A percentile compares a stretch with the other conserved stretches of the same genome.
These are phyloP conservation scores for Myoxocephalus aenaeus DNA, from an alignment of 2,797 vertebrate genomes.

Conservation along the genomic window DNA sequence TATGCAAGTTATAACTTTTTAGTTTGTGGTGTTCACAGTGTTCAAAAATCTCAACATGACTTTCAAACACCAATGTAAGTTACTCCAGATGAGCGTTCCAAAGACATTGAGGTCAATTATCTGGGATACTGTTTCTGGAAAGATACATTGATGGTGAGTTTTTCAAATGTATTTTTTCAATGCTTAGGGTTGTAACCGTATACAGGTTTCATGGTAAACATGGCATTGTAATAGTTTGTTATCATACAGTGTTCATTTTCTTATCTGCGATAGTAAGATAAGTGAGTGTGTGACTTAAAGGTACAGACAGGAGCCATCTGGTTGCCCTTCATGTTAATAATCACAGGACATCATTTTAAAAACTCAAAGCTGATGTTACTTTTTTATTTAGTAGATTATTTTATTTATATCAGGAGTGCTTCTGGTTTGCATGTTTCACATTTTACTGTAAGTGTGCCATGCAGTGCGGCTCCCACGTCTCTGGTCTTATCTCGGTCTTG, in stretches of 20 bases:
- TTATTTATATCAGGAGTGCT: neutral
- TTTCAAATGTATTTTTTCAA: neutral
- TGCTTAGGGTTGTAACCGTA: too few relatives aligned
- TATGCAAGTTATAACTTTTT: neutral
- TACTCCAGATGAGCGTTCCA: neutral
- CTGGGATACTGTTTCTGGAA: neutral
- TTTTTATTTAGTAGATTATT: neutral
- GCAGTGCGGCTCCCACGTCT: neutral
- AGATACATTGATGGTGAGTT: neutral
- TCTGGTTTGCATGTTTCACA: neutral
- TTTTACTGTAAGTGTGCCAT: neutral
- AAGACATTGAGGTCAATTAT: neutral
- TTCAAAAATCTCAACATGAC: neutral
- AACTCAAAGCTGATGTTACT: neutral
- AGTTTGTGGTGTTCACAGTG: neutral
- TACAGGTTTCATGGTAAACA: neutral
- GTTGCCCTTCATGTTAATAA: neutral
- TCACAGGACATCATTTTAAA: too few relatives aligned
- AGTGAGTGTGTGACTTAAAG: neutral
- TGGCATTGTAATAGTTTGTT: neutral
- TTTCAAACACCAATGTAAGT: neutral
- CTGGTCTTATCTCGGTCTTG: neutral
- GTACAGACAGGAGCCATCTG: neutral
- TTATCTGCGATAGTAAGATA: neutral
- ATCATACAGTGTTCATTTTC: neutral